Percentiles rank a stretch among this genome's conserved stretches.
Evolutionary conservation across 2,888 invertebrate genomes (phyloP).

Genomic region (Nymphalis polychloros): DNA sequence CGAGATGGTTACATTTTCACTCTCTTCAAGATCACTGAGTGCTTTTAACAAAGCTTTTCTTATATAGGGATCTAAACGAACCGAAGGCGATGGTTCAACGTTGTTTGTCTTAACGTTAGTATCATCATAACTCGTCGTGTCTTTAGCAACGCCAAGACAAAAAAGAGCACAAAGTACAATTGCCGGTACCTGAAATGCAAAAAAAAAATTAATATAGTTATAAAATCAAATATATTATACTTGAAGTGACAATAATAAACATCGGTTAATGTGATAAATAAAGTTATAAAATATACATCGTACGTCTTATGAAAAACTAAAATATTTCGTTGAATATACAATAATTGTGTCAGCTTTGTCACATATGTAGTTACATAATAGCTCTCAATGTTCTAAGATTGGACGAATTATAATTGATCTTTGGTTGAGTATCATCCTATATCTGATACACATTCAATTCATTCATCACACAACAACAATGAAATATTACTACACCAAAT

Average conservation of each 20-base stretch:
- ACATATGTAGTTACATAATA: constrained; percentile 54
- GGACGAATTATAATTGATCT: constrained; percentile 17
- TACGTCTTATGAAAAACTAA: constrained; percentile 35
- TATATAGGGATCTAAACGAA: constrained; percentile 87
- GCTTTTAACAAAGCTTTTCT: constrained; percentile 89
- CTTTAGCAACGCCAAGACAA: constrained; percentile 56
- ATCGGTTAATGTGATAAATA: too few relatives aligned
- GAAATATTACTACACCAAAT: constrained; percentile 2
- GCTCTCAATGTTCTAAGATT: constrained; percentile 42
- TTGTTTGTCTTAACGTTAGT: constrained; percentile 68
- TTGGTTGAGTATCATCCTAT: constrained; percentile 1
- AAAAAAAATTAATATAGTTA: constrained; percentile 19
- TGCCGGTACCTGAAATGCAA: constrained; percentile 64
- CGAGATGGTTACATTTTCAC: constrained; percentile 69
- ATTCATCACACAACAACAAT: constrained; percentile 7
- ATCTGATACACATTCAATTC: constrained; percentile 2
- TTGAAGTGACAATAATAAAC: too few relatives aligned
- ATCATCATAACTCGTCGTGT: constrained; percentile 52
- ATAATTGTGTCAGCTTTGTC: constrained; percentile 61
- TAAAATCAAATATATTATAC: not conserved
- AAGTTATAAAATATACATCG: too few relatives aligned
- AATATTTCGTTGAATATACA: constrained; percentile 60
- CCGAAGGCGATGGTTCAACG: constrained; percentile 76
- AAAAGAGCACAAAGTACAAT: constrained; percentile 56
- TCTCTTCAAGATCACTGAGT: constrained; percentile 87